Evolutionary conservation across 2,888 invertebrate genomes (phyloP), one percentile per base, ranked within the genome.

Genomic region (Trachelus stipa): DNA sequence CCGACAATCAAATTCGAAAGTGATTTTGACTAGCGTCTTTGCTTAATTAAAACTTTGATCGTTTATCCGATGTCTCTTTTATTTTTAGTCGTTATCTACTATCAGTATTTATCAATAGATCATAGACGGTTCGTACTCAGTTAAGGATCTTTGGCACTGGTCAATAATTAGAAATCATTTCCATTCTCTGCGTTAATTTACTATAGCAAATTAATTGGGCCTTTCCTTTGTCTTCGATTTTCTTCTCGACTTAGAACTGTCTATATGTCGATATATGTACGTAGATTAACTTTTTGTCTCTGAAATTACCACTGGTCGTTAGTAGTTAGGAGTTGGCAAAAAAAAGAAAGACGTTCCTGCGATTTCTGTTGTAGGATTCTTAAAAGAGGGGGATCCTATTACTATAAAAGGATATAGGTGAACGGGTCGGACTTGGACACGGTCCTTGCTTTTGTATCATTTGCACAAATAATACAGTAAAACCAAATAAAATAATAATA

Each of bases 401-500:
- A 76, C 83, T 81, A 81, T 82, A 84, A 83, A 82, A 84, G 83
- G 81, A 76, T 75, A 73, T 79, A 79, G 80, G 81, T 80, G 80
- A 83, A 83, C 81, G 76, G 77, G 82, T 82, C 79, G 77, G 35
- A 77, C 56, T 4, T 69, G 31, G 69, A 71, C 6, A 11, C 71
- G 75, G 73, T 73, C 82, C 82, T 83, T 81, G 81, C 76, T 37
- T 56, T 23, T 23, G 9, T 23, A 56, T 56, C 56, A 3, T 56
- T 56, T 23, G 23, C 23, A 56, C 56, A 56, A 56, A 56, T 56
- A 56, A 56, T 56, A 11, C 71, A 71, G 31, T 12, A 4, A 12
- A 34, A 71, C 31, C 9, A 31, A 71, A 31, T 9, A 30, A 69
- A 69, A 33, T 69, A 69, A 71, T 69, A 69, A 30, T 33, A 11